Evolutionary conservation across 1,140 invertebrate genomes (phyloP), one percentile per base, ranked within the genome.

Genomic region (Centruroides sculpturatus): DNA sequence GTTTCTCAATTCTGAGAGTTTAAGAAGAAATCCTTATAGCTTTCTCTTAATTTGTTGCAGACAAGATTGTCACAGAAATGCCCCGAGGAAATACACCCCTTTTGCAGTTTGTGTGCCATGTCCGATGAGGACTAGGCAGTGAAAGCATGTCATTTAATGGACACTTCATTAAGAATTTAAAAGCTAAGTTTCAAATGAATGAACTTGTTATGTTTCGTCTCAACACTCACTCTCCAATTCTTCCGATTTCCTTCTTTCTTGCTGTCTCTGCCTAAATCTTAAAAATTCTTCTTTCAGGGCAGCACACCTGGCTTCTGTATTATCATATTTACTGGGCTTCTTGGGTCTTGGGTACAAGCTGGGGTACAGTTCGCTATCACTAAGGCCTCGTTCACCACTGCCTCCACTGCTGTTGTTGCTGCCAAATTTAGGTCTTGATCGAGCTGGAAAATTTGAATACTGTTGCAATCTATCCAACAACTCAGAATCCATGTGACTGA

Each of bases 271-370:
- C 58, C 90, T 80, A 75, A 92, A 95, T 71, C 92, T 85, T 71
- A 92, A 84, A 74, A 94, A 97, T 73, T 96, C 92, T 71, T 93
- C 88, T 68, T 93, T 91, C 85, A 96, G 92, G 46, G 89, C 89
- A 66, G 91, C 86, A 58, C 95, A 88, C 56, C 92, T 79, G 4
- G 89, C 87, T 49, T 68, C 68, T n/a, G 67, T 66, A 72, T 89
- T 89, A 67, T 87, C 84, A 56, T 85, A 83, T 6, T 82, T 80
- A 47, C 80, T 75, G 47, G 64, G 62, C 5, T 53, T 48, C 59
- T 64, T 67, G 54, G 66, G 64, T 41, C 68, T 58, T 8, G 70
- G 69, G 59, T 69, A 70, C 3, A 70, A 59, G 54, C 65, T 67
- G 36, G 68, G 62, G 59, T 73, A 73, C 41, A 74, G 66, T 65